Evolutionary conservation across 37 sponge, comb jelly and placozoan genomes (phyloP), one percentile per base, ranked within the genome.

Genomic region (Hormiphora californensis): DNA sequence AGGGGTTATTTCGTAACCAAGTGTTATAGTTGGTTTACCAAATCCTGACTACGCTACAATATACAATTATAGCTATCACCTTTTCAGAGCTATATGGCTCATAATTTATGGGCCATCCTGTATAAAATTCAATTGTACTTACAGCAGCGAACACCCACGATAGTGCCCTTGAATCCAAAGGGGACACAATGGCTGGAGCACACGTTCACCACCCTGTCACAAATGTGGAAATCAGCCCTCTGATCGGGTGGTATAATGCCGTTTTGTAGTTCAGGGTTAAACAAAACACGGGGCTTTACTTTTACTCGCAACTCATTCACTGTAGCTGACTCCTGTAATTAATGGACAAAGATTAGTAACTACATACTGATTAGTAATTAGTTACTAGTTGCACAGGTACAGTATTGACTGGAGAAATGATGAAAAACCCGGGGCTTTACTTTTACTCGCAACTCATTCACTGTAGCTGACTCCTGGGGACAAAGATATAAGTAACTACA

Each of bases 141-240:
- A 90, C 90, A 90, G 63, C 92, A 89, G 19, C 40, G 25, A 31
- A 93, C 91, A 0, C 95, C 98, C 85, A 88, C 91, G 85, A 97
- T 63, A 3, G 95, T 94, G 4, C 98, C 98, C 43, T 86, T 88
- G 36, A 90, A 91, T 19, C 92, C 94, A 87, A 91, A 92, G 0
- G 94, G 94, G 0, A 97, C 95, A 69, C 92, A 92, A 35, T 55
- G 65, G 55, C 86, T 88, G 5, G 88, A 0, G 21, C 90, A 86
- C 5, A 97, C 91, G 53, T 93, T 92, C 59, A 97, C 87, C 25
- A 97, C 95, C 32, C 98, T 73, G 78, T 97, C 98, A 51, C 87
- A 89, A 40, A 97, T 90, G n/a, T 89, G 53, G 86, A 89, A 93
- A 31, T 88, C 89, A 5, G 92, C 92, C 31, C 90, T 38, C 17